Evolutionary conservation across 2,888 invertebrate species (phyloP).

Genomic region (Limnephilus auricula): DNA sequence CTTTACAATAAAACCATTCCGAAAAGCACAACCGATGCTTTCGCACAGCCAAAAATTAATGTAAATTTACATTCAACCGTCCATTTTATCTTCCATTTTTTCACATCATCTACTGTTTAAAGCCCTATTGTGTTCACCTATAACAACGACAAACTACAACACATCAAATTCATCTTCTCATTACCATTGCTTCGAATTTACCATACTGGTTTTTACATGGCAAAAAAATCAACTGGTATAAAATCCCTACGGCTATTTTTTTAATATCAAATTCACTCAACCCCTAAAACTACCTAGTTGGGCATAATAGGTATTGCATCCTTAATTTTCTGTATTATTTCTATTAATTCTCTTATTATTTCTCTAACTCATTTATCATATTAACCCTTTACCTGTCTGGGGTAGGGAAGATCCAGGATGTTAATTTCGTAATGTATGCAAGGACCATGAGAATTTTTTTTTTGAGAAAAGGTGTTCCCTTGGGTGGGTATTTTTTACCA

Average conservation of each 20-base stretch:
- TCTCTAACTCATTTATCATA: slow-evolving; percentile 64
- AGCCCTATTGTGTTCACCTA: not conserved
- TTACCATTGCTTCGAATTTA: slow-evolving; percentile 38
- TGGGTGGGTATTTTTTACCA: slow-evolving; percentile 11
- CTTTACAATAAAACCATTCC: not conserved
- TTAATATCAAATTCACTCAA: slow-evolving; percentile 44
- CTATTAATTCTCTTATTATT: slow-evolving; percentile 64
- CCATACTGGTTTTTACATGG: slow-evolving; percentile 53
- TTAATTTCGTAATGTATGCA: slow-evolving; percentile 66
- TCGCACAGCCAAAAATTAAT: not conserved
- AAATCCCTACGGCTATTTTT: slow-evolving; percentile 47
- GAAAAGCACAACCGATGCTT: not conserved
- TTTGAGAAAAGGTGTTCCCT: slow-evolving; percentile 51
- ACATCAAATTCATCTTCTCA: slow-evolving; percentile 10
- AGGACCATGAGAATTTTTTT: slow-evolving; percentile 57
- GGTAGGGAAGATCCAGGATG: slow-evolving; percentile 54
- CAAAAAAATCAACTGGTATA: not conserved
- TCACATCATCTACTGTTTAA: slow-evolving; percentile 5
- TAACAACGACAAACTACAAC: not conserved
- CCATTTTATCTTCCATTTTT: not conserved
- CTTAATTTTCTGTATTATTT: slow-evolving; percentile 66
- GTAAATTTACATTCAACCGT: not conserved
- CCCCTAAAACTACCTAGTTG: slow-evolving; percentile 27
- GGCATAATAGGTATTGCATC: slow-evolving; percentile 48
- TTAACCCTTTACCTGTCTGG: slow-evolving; percentile 50